Conservation (phyloP, 2,888 invertebrate genomes). For the Lobophora halterata region DNA sequence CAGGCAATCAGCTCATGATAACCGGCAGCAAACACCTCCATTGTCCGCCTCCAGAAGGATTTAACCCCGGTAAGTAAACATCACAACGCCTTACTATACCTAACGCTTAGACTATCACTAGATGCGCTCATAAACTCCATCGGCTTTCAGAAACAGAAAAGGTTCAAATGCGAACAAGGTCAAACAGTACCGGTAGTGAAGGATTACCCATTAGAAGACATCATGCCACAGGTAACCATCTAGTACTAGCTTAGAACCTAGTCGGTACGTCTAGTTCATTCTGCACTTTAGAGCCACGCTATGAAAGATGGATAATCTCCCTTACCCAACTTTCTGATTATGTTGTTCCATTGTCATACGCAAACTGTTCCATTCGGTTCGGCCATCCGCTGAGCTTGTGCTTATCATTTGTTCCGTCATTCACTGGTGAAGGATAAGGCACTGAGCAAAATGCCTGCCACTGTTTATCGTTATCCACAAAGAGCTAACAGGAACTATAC, state of each 20-base stretch:
- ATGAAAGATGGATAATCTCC: slow-evolving; percentile 24
- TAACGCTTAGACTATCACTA: slow-evolving; percentile 28
- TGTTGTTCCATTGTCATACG: slow-evolving; percentile 37
- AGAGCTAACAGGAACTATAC: too few species aligned
- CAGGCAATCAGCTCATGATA: slow-evolving; percentile 88
- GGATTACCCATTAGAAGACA: slow-evolving; percentile 80
- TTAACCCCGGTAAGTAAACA: slow-evolving; percentile 63
- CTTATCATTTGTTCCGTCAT: slow-evolving; percentile 26
- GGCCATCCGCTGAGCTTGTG: slow-evolving; percentile 25
- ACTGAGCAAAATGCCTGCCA: background rate
- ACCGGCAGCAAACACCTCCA: slow-evolving; percentile 90
- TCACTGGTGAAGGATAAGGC: slow-evolving; percentile 24
- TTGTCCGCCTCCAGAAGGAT: slow-evolving; percentile 86
- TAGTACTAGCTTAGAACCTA: slow-evolving; percentile 16
- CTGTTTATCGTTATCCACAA: too few species aligned
- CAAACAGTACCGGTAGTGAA: slow-evolving; percentile 80
- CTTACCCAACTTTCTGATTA: slow-evolving; percentile 26
- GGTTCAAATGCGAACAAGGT: slow-evolving; percentile 79
- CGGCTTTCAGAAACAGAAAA: slow-evolving; percentile 71
- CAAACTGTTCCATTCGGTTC: slow-evolving; percentile 26
- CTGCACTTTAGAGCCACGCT: slow-evolving; percentile 27
- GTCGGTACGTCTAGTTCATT: too few species aligned
- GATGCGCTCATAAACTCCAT: slow-evolving; percentile 28
- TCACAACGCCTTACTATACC: slow-evolving; percentile 1
- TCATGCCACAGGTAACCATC: slow-evolving; percentile 74